These are phyloP conservation scores for Aegotheles bennettii DNA, from an alignment of 2,113 vertebrate genomes.

Conservation along the genomic window DNA sequence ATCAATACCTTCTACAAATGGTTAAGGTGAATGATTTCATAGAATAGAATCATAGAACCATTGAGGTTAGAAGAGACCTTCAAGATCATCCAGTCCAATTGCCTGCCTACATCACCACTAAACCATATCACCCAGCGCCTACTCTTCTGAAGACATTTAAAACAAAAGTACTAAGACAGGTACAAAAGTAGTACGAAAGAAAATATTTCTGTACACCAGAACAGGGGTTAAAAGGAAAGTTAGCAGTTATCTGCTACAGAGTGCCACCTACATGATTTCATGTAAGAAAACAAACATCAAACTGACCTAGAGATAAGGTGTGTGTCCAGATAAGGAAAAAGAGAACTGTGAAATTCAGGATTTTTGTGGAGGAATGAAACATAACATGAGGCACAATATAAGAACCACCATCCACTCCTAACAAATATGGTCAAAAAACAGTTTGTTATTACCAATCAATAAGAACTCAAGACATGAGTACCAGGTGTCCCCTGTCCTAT, in stretches of 20 bases:
- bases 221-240: not conserved
- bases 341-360: not conserved
- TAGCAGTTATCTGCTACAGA: not conserved
- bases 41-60: too few species aligned
- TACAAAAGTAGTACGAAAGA: not conserved
- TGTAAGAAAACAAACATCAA: not conserved
- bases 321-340: not conserved
- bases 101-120: too few species aligned
- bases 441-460: not conserved
- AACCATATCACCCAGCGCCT: too few species aligned
- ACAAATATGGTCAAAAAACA: accelerated
- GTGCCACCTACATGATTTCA: not conserved
- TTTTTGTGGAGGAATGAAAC: not conserved
- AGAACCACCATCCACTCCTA: not conserved
- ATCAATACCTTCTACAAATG: not conserved
- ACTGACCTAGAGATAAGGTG: not conserved
- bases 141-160: not conserved
- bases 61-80: too few species aligned
- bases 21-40: not conserved
- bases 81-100: too few species aligned
- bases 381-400: not conserved
- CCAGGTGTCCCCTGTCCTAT: accelerated
- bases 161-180: not conserved
- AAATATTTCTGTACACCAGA: not conserved
- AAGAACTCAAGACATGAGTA: not conserved